These are phyloP conservation scores for Cenopis cana DNA, from an alignment of 2,888 invertebrate genomes.

Conservation along the genomic window DNA sequence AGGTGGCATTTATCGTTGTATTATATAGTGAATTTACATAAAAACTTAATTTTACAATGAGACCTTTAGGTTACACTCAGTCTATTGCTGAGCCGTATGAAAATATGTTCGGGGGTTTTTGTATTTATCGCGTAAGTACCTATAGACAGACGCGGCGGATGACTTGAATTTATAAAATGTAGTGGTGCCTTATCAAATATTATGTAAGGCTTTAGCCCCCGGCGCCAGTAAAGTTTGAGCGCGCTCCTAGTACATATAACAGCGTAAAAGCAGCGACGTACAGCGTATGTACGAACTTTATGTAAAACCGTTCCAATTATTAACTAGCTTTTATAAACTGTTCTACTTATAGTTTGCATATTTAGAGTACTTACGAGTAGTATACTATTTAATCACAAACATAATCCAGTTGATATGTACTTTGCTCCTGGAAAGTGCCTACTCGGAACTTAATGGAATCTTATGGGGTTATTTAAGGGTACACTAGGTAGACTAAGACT, in stretches of 20 bases:
- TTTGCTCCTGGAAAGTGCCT: too few species aligned
- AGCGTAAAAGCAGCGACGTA: slow-evolving; percentile 21
- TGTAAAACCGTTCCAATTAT: not conserved
- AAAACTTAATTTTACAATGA: too few species aligned
- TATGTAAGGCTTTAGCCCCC: slow-evolving; percentile 23
- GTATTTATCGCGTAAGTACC: not conserved
- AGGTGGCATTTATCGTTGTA: too few species aligned
- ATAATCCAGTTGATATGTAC: too few species aligned
- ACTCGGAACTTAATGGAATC: too few species aligned
- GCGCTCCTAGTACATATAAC: slow-evolving; percentile 28
- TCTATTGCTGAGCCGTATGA: too few species aligned
- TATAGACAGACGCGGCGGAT: too few species aligned
- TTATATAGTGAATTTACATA: too few species aligned
- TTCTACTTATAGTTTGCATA: not conserved
- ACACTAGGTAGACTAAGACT: too few species aligned
- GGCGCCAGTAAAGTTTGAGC: slow-evolving; percentile 31
- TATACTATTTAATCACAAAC: not conserved
- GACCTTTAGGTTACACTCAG: too few species aligned
- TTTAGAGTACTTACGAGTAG: not conserved
- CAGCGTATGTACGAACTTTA: not conserved
- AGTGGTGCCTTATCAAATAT: slow-evolving; percentile 35
- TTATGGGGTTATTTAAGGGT: too few species aligned
- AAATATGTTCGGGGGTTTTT: not conserved
- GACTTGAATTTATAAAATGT: too few species aligned
- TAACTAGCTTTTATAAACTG: not conserved